Evolutionary conservation across 2,888 invertebrate genomes (phyloP).

Genomic region (Gryllus longicercus): DNA sequence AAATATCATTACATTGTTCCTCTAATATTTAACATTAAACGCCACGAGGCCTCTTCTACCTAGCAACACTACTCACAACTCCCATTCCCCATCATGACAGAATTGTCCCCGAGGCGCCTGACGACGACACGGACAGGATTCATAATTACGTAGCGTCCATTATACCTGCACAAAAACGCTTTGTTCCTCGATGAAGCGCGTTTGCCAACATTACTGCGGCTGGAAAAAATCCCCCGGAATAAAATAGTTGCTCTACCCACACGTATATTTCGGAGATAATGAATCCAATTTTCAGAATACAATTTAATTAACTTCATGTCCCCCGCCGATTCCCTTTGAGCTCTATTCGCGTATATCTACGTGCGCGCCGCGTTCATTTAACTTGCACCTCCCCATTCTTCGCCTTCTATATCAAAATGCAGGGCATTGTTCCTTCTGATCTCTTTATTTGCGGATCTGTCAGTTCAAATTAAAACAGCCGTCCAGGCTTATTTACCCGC

Average conservation of each 20-base stretch:
- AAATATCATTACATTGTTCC: too few species aligned
- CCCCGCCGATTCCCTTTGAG: slow-evolving; percentile 4
- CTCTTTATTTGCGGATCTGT: slow-evolving; percentile 1
- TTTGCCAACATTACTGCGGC: background rate
- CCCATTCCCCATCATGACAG: background rate
- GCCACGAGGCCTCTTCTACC: background rate
- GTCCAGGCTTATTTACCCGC: background rate
- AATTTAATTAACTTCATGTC: slow-evolving; percentile 17
- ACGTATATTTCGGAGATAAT: background rate
- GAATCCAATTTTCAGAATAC: slow-evolving; percentile 4
- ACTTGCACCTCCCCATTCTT: background rate
- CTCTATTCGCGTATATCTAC: background rate
- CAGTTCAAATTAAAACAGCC: background rate
- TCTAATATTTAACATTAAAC: too few species aligned
- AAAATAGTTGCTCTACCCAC: background rate
- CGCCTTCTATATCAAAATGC: background rate
- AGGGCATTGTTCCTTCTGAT: slow-evolving; percentile 17
- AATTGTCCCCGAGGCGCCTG: background rate
- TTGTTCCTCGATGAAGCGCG: background rate
- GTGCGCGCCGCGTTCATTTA: background rate
- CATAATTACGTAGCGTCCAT: background rate
- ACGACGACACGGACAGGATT: background rate
- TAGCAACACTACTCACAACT: background rate
- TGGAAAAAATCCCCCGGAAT: background rate
- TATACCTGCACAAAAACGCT: background rate